Conservation (phyloP, 2,113 vertebrate species). For the Alethe castanea region DNA sequence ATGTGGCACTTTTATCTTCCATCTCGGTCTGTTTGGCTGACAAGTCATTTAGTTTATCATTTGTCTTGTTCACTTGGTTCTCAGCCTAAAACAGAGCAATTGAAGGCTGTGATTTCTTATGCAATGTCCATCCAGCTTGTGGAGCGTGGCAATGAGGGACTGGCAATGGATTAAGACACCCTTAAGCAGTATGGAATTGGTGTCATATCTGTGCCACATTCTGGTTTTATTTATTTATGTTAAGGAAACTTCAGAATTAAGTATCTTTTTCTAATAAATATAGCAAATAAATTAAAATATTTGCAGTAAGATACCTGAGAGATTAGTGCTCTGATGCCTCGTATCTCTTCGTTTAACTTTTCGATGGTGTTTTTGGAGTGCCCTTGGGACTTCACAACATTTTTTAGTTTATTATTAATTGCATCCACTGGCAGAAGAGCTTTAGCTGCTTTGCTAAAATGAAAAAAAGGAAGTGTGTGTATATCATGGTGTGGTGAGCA, state of each 20-base stretch:
- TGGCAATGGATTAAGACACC: neutral
- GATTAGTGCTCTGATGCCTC: constrained; percentile 36
- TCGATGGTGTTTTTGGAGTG: constrained; percentile 58
- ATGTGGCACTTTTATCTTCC: constrained; percentile 48
- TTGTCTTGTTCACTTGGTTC: constrained; percentile 60
- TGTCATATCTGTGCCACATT: neutral
- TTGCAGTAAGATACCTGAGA: constrained; percentile 66
- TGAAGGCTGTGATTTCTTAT: neutral
- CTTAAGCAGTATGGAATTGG: neutral
- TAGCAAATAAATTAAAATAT: neutral
- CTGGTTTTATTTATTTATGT: neutral
- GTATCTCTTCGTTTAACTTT: constrained; percentile 45
- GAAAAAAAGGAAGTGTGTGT: neutral
- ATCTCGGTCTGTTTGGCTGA: constrained; percentile 51
- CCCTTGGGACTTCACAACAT: constrained; percentile 64
- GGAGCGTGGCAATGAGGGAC: neutral
- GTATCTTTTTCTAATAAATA: neutral
- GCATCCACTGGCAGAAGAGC: constrained; percentile 56
- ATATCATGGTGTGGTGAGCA: neutral
- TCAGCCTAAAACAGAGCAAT: constrained; percentile 67
- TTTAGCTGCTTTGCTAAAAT: constrained; percentile 74
- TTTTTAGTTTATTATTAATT: constrained; percentile 62
- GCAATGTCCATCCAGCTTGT: neutral
- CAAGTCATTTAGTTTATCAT: constrained; percentile 43
- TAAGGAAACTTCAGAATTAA: neutral